Evolutionary conservation across 2,113 vertebrate species (phyloP).

Genomic region (Indicator indicator): DNA sequence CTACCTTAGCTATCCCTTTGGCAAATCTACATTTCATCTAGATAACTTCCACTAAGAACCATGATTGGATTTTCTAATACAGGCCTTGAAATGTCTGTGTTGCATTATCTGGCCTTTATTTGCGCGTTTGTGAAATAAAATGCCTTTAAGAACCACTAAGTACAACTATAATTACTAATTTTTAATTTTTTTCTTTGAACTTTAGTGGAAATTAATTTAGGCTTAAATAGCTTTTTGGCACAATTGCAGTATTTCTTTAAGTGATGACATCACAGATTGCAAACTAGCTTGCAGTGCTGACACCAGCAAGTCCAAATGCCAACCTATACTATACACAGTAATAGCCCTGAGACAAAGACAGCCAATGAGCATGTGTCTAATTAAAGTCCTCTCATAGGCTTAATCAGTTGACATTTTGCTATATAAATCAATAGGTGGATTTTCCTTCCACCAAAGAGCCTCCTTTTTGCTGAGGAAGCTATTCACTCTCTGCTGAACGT

Average conservation of each 20-base stretch:
- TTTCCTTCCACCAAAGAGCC: not conserved
- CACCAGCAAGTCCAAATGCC: conserved; percentile 14
- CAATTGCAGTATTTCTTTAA: not conserved
- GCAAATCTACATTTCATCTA: not conserved
- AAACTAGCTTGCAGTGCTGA: conserved; percentile 28
- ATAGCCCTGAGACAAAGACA: not conserved
- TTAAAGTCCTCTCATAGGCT: conserved; percentile 54
- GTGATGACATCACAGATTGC: not conserved
- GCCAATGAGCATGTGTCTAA: conserved; percentile 42
- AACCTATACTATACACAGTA: not conserved
- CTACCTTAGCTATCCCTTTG: not conserved
- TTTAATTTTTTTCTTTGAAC: not conserved
- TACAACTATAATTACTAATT: not conserved
- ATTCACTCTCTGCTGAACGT: conserved; percentile 27
- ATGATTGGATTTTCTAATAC: not conserved
- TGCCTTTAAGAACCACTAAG: not conserved
- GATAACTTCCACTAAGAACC: not conserved
- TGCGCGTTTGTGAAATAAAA: not conserved
- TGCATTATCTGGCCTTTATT: not conserved
- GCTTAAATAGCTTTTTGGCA: not conserved
- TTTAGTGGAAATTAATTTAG: not conserved
- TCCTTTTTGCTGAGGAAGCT: conserved; percentile 35
- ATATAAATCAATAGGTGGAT: conserved; percentile 59
- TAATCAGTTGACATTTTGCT: conserved; percentile 55
- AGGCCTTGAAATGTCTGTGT: not conserved